phyloP scores from a whole-genome alignment of 2,797 vertebrate species.

The Sebastes hubbsi region DNA sequence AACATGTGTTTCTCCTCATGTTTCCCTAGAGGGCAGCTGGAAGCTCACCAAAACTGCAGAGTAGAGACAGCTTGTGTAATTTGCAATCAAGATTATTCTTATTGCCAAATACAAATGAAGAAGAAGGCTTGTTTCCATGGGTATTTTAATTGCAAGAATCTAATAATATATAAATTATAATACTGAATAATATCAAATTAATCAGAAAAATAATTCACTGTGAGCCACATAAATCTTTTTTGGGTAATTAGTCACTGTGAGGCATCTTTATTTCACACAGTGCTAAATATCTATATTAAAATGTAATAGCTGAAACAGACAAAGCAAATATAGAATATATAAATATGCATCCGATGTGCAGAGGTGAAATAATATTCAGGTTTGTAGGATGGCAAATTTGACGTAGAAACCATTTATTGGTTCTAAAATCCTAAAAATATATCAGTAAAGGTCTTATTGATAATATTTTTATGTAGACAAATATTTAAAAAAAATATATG shows the following conservation, averaged over 20 bases:
- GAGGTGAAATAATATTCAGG: not conserved
- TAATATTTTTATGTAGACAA: too few relatives aligned
- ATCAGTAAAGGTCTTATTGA: too few relatives aligned
- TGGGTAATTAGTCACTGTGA: not conserved
- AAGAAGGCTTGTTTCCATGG: not conserved
- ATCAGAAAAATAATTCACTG: not conserved
- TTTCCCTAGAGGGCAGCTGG: conserved; percentile 31
- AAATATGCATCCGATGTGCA: not conserved
- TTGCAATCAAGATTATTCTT: not conserved
- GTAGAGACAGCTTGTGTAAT: not conserved
- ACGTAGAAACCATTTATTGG: not conserved
- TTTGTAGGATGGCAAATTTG: too few relatives aligned
- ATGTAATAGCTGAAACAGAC: not conserved
- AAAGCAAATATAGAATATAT: not conserved
- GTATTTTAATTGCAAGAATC: not conserved
- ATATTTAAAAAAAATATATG: too few relatives aligned
- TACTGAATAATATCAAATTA: not conserved
- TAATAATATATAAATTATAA: not conserved
- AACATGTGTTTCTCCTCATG: conserved; percentile 20
- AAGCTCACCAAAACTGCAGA: conserved; percentile 1
- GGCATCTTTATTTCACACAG: not conserved
- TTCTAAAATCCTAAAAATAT: not conserved
- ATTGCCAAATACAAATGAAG: not conserved
- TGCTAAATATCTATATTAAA: not conserved
- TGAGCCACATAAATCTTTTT: not conserved